These are phyloP conservation scores for Tetragonula carbonaria DNA, from an alignment of 2,888 invertebrate genomes.

Conservation along the genomic window DNA sequence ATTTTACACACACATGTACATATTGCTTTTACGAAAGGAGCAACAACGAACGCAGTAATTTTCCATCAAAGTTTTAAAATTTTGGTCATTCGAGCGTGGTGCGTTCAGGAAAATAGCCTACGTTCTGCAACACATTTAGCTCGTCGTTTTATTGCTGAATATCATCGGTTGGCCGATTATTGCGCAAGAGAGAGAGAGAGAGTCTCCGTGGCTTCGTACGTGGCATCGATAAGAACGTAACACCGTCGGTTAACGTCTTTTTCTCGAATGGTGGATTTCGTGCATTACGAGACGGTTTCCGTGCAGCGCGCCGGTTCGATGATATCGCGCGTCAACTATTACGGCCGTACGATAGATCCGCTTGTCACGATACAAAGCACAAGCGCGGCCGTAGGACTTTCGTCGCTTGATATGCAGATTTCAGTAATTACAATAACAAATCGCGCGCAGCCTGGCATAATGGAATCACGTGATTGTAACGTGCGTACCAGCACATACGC, in stretches of 20 bases:
- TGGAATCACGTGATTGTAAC: conserved; percentile 76
- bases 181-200: not conserved
- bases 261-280: not conserved
- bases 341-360: conserved; percentile 42
- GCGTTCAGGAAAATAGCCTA: too few species aligned
- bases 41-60: too few species aligned
- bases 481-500: conserved; percentile 63
- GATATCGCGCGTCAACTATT: conserved; percentile 49
- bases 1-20: too few species aligned
- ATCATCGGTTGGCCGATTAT: not conserved
- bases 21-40: too few species aligned
- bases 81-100: too few species aligned
- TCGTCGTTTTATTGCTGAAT: too few species aligned
- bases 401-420: conserved; percentile 79
- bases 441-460: conserved; percentile 69
- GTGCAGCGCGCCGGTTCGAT: conserved; percentile 6
- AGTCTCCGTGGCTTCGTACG: too few species aligned
- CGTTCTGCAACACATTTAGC: too few species aligned
- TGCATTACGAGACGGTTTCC: not conserved
- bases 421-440: conserved; percentile 80
- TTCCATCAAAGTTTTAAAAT: too few species aligned
- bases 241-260: too few species aligned
- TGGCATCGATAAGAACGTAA: too few species aligned
- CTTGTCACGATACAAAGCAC: conserved; percentile 49
- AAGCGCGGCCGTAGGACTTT: conserved; percentile 64